These are phyloP conservation scores for Deroptyus accipitrinus DNA, from an alignment of 2,113 vertebrate genomes.

Conservation along the genomic window DNA sequence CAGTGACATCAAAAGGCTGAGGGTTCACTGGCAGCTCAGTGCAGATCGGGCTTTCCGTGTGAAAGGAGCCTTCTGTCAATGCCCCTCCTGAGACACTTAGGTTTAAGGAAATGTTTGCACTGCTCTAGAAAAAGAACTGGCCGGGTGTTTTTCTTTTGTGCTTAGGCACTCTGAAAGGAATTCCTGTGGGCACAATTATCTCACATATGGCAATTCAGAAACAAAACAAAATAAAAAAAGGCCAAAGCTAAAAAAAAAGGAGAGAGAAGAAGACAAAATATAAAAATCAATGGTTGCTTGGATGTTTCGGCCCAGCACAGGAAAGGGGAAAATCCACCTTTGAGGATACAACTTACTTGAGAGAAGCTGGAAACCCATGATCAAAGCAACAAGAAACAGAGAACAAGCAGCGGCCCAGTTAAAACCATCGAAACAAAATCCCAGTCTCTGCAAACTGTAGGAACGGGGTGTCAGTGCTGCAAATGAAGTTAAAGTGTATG, in stretches of 20 bases:
- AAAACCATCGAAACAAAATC: slow-evolving; percentile 27
- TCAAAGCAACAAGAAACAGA: slow-evolving; percentile 31
- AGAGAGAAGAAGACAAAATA: background rate
- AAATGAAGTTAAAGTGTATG: background rate
- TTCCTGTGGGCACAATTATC: slow-evolving; percentile 78
- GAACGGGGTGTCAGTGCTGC: background rate
- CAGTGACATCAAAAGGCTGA: slow-evolving; percentile 62
- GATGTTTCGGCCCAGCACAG: slow-evolving; percentile 68
- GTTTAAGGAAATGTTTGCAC: slow-evolving; percentile 81
- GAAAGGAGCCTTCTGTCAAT: slow-evolving; percentile 77
- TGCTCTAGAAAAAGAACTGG: slow-evolving; percentile 75
- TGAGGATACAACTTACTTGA: slow-evolving; percentile 37
- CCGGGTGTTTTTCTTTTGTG: slow-evolving; percentile 80
- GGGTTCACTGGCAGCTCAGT: slow-evolving; percentile 22
- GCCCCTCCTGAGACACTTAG: slow-evolving; percentile 76
- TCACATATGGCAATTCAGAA: slow-evolving; percentile 78
- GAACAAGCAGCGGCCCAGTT: slow-evolving; percentile 1
- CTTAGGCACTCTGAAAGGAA: slow-evolving; percentile 78
- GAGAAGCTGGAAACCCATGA: slow-evolving; percentile 34
- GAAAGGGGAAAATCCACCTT: slow-evolving; percentile 73
- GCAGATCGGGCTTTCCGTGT: slow-evolving; percentile 52
- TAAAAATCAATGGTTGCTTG: slow-evolving; percentile 66
- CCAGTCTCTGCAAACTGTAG: background rate
- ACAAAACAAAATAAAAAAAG: slow-evolving; percentile 50
- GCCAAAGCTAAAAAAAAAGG: background rate